These are phyloP conservation scores for Phataginus tetradactyla DNA, from an alignment of 2,797 vertebrate species.

Conservation along the genomic window DNA sequence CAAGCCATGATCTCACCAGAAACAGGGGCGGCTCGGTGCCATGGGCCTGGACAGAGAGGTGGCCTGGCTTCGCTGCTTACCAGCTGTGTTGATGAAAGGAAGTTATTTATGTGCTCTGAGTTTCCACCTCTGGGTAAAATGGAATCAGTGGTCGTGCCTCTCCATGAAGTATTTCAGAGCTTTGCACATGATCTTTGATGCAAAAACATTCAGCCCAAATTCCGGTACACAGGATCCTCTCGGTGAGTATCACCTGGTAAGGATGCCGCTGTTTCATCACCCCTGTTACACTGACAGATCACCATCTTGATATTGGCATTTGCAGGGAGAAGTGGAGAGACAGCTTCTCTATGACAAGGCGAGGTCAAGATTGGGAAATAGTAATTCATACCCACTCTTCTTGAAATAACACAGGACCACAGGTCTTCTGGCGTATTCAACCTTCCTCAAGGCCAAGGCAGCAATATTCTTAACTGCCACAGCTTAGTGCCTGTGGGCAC, in stretches of 20 bases:
- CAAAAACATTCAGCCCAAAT: too few species aligned
- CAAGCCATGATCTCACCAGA: fast-evolving
- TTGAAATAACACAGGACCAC: neutral
- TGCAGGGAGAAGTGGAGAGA: neutral
- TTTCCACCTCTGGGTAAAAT: neutral
- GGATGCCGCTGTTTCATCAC: fast-evolving
- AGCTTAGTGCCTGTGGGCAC: neutral
- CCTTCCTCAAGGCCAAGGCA: neutral
- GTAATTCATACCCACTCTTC: neutral
- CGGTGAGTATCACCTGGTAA: fast-evolving
- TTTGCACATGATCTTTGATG: fast-evolving
- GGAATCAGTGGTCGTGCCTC: fast-evolving
- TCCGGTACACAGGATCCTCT: neutral
- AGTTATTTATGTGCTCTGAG: too few species aligned
- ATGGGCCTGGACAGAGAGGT: neutral
- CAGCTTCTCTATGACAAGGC: neutral
- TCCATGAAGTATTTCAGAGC: fast-evolving
- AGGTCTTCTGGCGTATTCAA: neutral
- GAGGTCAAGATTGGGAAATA: neutral
- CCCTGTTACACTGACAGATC: fast-evolving
- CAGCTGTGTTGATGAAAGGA: fast-evolving
- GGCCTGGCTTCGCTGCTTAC: fast-evolving
- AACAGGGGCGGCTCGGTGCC: fast-evolving
- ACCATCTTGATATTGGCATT: fast-evolving
- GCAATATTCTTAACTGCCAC: neutral